phyloP scores from a whole-genome alignment of 64 coral and sea anemone genomes.

The Catalaphyllia jardinei region DNA sequence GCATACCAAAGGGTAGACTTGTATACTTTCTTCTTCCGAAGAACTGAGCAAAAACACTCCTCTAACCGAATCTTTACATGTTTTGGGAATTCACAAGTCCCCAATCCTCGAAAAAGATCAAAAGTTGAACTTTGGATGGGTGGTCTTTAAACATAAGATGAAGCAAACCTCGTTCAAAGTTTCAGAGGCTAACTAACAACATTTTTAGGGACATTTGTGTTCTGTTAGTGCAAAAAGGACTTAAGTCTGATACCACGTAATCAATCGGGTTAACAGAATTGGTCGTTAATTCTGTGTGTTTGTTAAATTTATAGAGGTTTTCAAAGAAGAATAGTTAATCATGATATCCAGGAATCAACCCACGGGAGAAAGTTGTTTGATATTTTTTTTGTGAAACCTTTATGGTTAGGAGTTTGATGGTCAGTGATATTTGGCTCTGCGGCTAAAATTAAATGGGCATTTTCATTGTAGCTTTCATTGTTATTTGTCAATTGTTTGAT shows the following conservation, averaged over 20 bases:
- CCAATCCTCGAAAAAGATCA: too few species aligned
- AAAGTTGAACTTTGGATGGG: too few species aligned
- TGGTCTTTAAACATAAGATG: too few species aligned
- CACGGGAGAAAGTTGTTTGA: background rate
- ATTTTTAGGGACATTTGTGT: too few species aligned
- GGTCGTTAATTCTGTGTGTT: conserved; percentile 16
- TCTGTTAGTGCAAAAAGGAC: too few species aligned
- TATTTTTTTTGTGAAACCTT: background rate
- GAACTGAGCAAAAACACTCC: background rate
- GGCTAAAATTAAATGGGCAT: background rate
- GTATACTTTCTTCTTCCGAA: background rate
- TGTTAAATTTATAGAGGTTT: conserved; percentile 19
- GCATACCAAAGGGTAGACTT: too few species aligned
- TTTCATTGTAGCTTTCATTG: conserved; percentile 41
- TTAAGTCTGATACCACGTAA: background rate
- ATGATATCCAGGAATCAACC: background rate
- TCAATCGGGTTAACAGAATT: conserved; percentile 3
- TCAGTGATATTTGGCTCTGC: conserved; percentile 10
- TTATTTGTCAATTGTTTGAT: conserved; percentile 25
- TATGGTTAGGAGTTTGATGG: background rate
- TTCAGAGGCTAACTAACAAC: too few species aligned
- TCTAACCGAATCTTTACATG: background rate
- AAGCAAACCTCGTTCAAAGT: too few species aligned
- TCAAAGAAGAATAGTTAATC: background rate
- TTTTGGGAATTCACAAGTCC: too few species aligned